Percentiles rank a stretch among this genome's conserved stretches.
Evolutionary conservation across 2,888 invertebrate genomes (phyloP).

Genomic region (Stenichneumon culpator): DNA sequence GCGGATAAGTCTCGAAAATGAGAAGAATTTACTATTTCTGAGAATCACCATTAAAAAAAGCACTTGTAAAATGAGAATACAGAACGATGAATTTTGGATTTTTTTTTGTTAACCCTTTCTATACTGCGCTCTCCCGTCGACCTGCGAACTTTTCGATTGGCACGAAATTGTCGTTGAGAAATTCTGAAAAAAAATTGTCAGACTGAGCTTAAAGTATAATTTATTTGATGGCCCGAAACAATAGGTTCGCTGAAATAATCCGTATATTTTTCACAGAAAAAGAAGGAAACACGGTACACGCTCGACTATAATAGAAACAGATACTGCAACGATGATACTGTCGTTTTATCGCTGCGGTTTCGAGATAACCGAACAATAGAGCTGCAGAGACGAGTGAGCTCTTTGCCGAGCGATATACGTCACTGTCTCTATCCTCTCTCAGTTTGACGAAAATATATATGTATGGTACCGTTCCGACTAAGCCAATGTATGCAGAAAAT

Average conservation of each 20-base stretch:
- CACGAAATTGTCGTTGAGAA: background rate
- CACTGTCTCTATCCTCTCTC: conserved; percentile 39
- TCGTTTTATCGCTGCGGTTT: conserved; percentile 21
- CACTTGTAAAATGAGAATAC: background rate
- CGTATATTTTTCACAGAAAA: background rate
- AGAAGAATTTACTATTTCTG: too few relatives aligned
- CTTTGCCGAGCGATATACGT: conserved; percentile 32
- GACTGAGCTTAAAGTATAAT: background rate
- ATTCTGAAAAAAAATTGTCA: background rate
- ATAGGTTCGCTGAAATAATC: background rate
- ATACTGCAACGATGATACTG: conserved; percentile 1
- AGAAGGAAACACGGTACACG: background rate
- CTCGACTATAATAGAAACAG: background rate
- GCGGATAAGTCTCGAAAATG: too few relatives aligned
- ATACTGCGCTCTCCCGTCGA: background rate
- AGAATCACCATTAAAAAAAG: background rate
- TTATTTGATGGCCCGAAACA: background rate
- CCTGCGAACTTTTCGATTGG: background rate
- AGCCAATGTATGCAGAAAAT: conserved; percentile 42
- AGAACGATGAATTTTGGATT: background rate
- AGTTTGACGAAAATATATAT: conserved; percentile 19
- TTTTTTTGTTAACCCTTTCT: background rate
- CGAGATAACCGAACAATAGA: conserved; percentile 28
- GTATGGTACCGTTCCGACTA: background rate
- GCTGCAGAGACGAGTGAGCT: background rate